Evolutionary conservation across 2,888 invertebrate genomes (phyloP).

Genomic region (Nemotelus nigrinus): DNA sequence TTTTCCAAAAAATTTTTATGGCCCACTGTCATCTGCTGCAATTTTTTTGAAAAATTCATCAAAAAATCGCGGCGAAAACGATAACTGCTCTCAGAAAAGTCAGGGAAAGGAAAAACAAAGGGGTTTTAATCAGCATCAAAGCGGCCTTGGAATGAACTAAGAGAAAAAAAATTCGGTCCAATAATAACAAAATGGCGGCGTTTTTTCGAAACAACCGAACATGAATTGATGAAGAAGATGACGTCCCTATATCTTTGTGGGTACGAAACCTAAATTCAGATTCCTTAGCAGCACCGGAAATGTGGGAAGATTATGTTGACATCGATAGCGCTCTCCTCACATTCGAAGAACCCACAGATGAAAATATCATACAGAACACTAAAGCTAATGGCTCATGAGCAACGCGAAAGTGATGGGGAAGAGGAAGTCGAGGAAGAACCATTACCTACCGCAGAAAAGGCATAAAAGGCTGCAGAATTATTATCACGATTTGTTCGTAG

Average conservation of each 20-base stretch:
- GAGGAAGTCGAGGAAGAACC: conserved; percentile 19
- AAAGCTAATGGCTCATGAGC: background rate
- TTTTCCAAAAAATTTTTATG: too few relatives aligned
- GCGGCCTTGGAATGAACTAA: too few relatives aligned
- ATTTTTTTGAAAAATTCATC: too few relatives aligned
- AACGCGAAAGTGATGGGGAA: conserved; percentile 4
- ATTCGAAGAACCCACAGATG: background rate
- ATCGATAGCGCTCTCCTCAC: background rate
- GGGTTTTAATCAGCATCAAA: too few relatives aligned
- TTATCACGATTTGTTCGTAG: conserved; percentile 4
- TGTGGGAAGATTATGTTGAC: background rate
- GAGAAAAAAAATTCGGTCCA: too few relatives aligned
- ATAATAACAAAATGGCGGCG: too few relatives aligned
- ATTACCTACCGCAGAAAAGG: background rate
- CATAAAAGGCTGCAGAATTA: background rate
- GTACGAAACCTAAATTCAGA: conserved; percentile 13
- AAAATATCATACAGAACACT: background rate
- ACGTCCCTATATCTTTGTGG: background rate
- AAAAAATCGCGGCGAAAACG: too few relatives aligned
- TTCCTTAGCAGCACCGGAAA: conserved; percentile 8
- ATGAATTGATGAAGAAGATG: conserved; percentile 11
- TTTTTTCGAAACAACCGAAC: background rate
- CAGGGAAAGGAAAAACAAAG: too few relatives aligned
- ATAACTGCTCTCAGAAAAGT: too few relatives aligned
- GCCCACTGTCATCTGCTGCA: too few relatives aligned